A percentile compares a stretch with the other conserved stretches of the same genome.
Evolutionary conservation across 2,888 invertebrate genomes (phyloP).

Genomic region (Latrodectus hesperus): DNA sequence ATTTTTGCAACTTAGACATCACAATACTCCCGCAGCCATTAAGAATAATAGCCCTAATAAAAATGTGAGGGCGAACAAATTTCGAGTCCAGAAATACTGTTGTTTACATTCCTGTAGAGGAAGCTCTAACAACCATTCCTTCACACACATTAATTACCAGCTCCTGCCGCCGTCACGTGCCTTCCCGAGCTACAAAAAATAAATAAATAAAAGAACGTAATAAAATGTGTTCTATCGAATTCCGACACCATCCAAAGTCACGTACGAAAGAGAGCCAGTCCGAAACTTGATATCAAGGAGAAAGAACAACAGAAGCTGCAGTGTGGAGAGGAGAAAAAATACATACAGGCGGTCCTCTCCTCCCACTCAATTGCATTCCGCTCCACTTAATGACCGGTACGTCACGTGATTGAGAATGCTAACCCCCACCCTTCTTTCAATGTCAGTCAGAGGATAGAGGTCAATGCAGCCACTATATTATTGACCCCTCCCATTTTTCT

Average conservation of each 20-base stretch:
- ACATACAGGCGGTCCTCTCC: constrained; percentile 21
- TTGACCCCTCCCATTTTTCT: constrained; percentile 45
- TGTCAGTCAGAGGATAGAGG: constrained; percentile 35
- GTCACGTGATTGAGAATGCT: constrained; percentile 55
- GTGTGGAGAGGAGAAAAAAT: constrained; percentile 15
- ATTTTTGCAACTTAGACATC: no score
- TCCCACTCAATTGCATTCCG: constrained; percentile 65
- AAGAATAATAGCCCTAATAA: no score
- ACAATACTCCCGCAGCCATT: no score
- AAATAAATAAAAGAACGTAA: constrained; percentile 13
- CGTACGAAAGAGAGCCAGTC: constrained; percentile 19
- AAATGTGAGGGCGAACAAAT: no score
- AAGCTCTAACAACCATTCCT: neutral
- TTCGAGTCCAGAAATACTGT: neutral
- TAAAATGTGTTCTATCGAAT: constrained; percentile 45
- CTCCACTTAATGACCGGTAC: constrained; percentile 65
- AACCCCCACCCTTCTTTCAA: neutral
- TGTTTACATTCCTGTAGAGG: constrained; percentile 9
- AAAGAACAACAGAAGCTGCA: constrained; percentile 17
- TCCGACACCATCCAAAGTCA: constrained; percentile 38
- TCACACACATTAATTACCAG: neutral
- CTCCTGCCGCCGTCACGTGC: neutral
- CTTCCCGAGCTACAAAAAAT: constrained; percentile 6
- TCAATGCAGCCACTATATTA: constrained; percentile 19
- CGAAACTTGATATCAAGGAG: constrained; percentile 30